Evolutionary conservation across 2,888 invertebrate genomes (phyloP), one percentile per base, ranked within the genome.

Genomic region (Eulithis testata): DNA sequence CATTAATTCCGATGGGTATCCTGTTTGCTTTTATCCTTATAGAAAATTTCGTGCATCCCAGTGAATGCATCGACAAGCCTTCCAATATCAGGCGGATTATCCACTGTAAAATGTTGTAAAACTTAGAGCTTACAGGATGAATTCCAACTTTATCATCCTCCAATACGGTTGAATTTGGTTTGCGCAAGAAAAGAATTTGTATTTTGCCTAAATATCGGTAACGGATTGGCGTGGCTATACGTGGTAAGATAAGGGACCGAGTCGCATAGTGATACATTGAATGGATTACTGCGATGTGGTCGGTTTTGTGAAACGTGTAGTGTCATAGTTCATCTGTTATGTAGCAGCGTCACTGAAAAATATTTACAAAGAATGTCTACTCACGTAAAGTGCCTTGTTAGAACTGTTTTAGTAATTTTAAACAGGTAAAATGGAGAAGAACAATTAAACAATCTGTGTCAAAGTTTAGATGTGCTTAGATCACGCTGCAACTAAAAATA

Each of bases 21-120:
- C 89, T 91, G 91, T 92, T 92, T 91, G 91, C 91, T 91, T 91
- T 91, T 91, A 92, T 91, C 89, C 91, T 92, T 91, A 92, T 92
- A 92, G 90, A 92, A 91, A 91, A 91, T 91, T 91, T 91, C 83
- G 91, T 91, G 90, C 90, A 91, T 91, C 86, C 86, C 88, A 85
- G 85, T 88, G 92, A 89, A 91, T 91, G 92, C 92, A 90, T 85
- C 88, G 87, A 80, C 87, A 84, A 82, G 89, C 88, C 90, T 88
- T 92, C 90, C 92, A 91, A 92, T 92, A 91, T 92, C 90, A 88
- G 84, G 80, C 78, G 90, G 91, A 91, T 91, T 89, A 91, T 89
- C 84, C 85, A 77, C 77, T 79, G 85, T 83, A 86, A 85, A 92
- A 92, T 82, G 91, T 76, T 86, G 83, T 90, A 91, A 87, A 88